Evolutionary conservation across 1,140 invertebrate genomes (phyloP).

Genomic region (Caenorhabditis tropicalis): DNA sequence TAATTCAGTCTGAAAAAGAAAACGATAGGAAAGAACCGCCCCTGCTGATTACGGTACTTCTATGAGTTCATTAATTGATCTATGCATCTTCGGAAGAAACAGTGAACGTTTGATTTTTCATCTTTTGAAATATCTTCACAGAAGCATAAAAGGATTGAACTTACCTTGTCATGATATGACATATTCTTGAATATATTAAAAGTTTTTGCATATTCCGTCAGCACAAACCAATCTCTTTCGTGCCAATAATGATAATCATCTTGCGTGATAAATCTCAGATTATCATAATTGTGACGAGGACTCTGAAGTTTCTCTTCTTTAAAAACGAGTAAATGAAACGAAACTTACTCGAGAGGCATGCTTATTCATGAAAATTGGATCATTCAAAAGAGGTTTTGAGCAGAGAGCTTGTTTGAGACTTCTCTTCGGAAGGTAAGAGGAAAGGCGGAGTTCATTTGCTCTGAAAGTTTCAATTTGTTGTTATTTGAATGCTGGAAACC

Average conservation of each 20-base stretch:
- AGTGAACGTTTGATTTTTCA: neutral
- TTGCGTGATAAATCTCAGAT: constrained; percentile 36
- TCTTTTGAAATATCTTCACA: neutral
- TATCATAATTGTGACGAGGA: constrained; percentile 12
- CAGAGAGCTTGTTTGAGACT: constrained; percentile 45
- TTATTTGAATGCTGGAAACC: neutral
- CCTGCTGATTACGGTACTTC: neutral
- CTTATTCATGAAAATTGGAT: constrained; percentile 42
- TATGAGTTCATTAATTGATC: neutral
- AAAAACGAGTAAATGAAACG: neutral
- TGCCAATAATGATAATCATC: constrained; percentile 28
- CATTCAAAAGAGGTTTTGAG: constrained; percentile 36
- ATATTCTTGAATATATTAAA: neutral
- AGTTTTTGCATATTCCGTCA: constrained; percentile 10
- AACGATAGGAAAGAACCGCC: neutral
- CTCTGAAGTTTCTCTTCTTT: neutral
- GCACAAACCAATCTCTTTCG: constrained; percentile 28
- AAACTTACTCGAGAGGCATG: constrained; percentile 16
- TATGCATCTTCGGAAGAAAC: neutral
- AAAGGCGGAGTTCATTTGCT: constrained; percentile 15
- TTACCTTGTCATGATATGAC: constrained; percentile 23
- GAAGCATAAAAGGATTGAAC: too few relatives aligned
- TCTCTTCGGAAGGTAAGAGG: constrained; percentile 5
- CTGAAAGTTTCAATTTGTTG: neutral
- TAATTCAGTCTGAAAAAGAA: constrained; percentile 2